These are phyloP conservation scores for Acipenser ruthenus DNA, from an alignment of 2,797 vertebrate genomes.

Conservation along the genomic window DNA sequence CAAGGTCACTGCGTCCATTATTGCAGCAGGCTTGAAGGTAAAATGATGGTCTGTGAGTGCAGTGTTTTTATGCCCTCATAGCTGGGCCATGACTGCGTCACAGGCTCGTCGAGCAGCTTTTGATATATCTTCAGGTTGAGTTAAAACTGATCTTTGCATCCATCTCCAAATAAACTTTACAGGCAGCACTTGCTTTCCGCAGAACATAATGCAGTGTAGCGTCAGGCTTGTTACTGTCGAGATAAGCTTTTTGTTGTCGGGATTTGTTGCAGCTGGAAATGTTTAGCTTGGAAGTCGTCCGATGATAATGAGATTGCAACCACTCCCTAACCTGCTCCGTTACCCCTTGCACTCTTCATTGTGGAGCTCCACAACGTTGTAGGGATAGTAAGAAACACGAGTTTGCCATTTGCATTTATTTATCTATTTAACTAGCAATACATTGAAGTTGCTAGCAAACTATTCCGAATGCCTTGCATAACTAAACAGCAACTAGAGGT, in stretches of 20 bases:
- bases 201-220: neutral
- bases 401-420: neutral
- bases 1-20: too few species aligned
- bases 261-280: slow-evolving; percentile 18
- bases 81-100: too few species aligned
- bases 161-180: too few species aligned
- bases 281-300: slow-evolving; percentile 7
- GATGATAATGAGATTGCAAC: slow-evolving; percentile 4
- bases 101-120: too few species aligned
- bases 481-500: neutral
- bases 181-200: too few species aligned
- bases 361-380: neutral
- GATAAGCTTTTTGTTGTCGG: slow-evolving; percentile 22
- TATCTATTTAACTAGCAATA: neutral
- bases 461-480: neutral
- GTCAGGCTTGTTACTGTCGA: neutral
- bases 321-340: slow-evolving; percentile 4
- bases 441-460: slow-evolving; percentile 6
- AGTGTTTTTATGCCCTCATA: too few species aligned
- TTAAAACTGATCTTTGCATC: too few species aligned
- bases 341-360: slow-evolving; percentile 3
- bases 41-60: too few species aligned
- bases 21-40: too few species aligned
- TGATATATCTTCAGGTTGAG: too few species aligned
- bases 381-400: slow-evolving; percentile 7